A percentile compares a stretch with the other conserved stretches of the same genome.
Evolutionary conservation across 2,888 invertebrate species (phyloP).

Genomic region (Agonopterix subpropinquella): DNA sequence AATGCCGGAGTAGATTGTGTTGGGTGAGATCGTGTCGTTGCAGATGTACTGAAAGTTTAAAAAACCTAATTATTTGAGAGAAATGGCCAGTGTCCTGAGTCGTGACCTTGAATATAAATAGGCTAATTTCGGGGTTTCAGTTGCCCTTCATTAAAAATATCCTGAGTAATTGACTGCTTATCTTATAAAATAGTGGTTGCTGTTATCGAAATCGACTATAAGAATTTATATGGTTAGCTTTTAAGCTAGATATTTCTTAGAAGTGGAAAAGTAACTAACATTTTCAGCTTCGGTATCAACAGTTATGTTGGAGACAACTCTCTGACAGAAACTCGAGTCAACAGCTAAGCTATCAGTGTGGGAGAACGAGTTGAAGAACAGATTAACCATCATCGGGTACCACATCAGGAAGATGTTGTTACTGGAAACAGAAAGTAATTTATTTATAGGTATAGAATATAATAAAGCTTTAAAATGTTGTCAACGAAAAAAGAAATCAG

Average conservation of each 20-base stretch:
- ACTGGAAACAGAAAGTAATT: slow-evolving; percentile 29
- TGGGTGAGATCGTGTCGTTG: slow-evolving; percentile 58
- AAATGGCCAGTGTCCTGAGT: background rate
- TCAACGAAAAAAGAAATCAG: too few species aligned
- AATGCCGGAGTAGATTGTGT: slow-evolving; percentile 76
- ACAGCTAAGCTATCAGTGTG: background rate
- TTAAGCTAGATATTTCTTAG: background rate
- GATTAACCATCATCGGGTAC: slow-evolving; percentile 71
- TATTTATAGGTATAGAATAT: background rate
- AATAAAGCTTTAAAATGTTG: too few species aligned
- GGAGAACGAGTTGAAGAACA: slow-evolving; percentile 43
- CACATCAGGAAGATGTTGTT: slow-evolving; percentile 69
- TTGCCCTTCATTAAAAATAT: too few species aligned
- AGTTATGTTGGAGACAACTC: slow-evolving; percentile 16
- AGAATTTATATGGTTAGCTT: background rate
- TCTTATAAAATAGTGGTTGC: too few species aligned
- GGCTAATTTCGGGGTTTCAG: too few species aligned
- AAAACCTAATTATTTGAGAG: background rate
- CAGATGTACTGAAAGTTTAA: slow-evolving; percentile 41
- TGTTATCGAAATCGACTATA: too few species aligned
- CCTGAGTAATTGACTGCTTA: too few species aligned
- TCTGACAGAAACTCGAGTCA: background rate
- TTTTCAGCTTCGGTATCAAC: slow-evolving; percentile 5
- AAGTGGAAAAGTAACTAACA: background rate
- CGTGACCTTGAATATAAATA: too few species aligned